Evolutionary conservation across 1,140 invertebrate species (phyloP), one percentile per base, ranked within the genome.

Genomic region (Drosophila kohkoa): DNA sequence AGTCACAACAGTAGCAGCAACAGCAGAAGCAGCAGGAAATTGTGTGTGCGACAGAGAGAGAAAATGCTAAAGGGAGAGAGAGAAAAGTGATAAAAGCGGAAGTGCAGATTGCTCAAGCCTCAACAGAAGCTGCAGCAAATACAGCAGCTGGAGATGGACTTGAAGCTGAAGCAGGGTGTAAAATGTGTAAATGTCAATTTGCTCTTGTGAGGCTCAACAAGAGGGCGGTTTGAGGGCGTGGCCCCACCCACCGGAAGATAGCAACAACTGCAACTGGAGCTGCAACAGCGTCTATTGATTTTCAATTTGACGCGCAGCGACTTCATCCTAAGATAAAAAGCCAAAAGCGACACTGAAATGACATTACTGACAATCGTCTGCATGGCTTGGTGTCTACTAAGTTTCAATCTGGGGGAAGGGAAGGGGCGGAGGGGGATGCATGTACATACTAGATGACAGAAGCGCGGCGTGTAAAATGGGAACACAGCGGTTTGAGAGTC

Each of bases 181-280:
- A 86, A 88, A 83, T 87, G 82, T 87, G 82, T 77, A 87, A 88
- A 87, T 87, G 82, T 87, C 82, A 87, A 87, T 87, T 87, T 88
- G 83, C 77, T 88, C 81, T 67, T n/a, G 28, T 16, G 13, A 13
- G 10, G 28, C 48, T 20, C 49, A 77, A 20, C 48, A 35, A 71
- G 43, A 15, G 28, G 46, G 35, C 10, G 25, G 20, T n/a, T 35
- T 13, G 11, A 20, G 13, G 20, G 51, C 51, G 60, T 58, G 52
- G 11, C 20, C 20, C 20, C 20, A n/a, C 28, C 41, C 35, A 59
- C 32, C 45, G 48, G 59, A 65, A 62, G 46, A 57, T 55, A 32
- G 38, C 59, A 49, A 7, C 57, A 54, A 54, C 54, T 54, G 72
- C 80, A 64, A 59, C 48, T 46, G 55, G 52, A 66, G 10, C 70